phyloP scores from a whole-genome alignment of 2,888 invertebrate genomes.

The Drosophila putrida region DNA sequence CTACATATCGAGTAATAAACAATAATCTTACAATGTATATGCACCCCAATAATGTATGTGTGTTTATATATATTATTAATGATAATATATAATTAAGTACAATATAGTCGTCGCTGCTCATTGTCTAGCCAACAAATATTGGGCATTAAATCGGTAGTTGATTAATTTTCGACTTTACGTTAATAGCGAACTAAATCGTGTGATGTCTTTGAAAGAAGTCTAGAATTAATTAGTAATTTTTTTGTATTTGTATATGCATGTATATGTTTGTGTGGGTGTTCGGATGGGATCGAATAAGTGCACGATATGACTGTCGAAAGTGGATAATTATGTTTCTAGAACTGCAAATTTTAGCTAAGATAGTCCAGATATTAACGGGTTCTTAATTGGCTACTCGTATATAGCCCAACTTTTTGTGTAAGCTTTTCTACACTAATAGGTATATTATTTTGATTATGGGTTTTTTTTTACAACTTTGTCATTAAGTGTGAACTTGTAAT shows the following conservation, averaged over 20 bases:
- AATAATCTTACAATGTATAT: conserved; percentile 67
- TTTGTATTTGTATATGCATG: too few species aligned
- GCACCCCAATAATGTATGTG: conserved; percentile 51
- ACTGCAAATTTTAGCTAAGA: conserved; percentile 46
- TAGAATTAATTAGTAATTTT: conserved; percentile 30
- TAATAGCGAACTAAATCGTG: conserved; percentile 38
- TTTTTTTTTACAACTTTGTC: conserved; percentile 39
- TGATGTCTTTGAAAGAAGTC: conserved; percentile 52
- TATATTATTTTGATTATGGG: conserved; percentile 74
- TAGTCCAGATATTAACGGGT: conserved; percentile 39
- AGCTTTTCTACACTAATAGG: conserved; percentile 52
- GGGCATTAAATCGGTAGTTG: conserved; percentile 46
- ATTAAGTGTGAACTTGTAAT: conserved; percentile 35
- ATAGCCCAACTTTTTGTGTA: conserved; percentile 32
- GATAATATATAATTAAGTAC: conserved; percentile 12
- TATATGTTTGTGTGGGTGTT: conserved; percentile 24
- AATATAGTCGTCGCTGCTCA: conserved; percentile 43
- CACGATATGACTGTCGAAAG: conserved; percentile 76
- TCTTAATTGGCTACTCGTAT: conserved; percentile 60
- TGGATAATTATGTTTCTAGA: conserved; percentile 48
- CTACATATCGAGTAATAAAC: conserved; percentile 76
- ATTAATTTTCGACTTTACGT: conserved; percentile 53
- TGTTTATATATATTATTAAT: conserved; percentile 22
- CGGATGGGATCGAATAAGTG: conserved; percentile 66
- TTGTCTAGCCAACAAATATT: conserved; percentile 73